Percentiles rank a stretch among this genome's conserved stretches.
Evolutionary conservation across 1,140 invertebrate species (phyloP).

Genomic region (Phthorimaea operculella): DNA sequence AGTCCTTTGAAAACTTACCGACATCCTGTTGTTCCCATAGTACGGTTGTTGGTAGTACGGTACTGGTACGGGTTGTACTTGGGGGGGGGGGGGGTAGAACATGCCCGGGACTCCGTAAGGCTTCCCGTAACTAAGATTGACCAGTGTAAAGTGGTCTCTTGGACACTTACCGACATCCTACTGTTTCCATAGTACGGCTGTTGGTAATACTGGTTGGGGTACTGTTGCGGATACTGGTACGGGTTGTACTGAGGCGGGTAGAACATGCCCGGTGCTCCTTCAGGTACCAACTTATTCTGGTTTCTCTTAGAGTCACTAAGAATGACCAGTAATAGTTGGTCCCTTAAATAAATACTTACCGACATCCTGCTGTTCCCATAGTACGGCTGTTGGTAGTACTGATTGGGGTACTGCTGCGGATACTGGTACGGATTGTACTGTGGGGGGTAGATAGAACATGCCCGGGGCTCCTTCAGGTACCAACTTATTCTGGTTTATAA

Average conservation of each 20-base stretch:
- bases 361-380: constrained; percentile 51
- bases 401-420: constrained; percentile 27
- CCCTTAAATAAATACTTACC: constrained; percentile 42
- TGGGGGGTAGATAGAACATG: constrained; percentile 36
- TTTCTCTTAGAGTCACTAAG: too few relatives aligned
- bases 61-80: constrained; percentile 33
- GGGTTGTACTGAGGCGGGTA: constrained; percentile 38
- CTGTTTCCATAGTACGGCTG: constrained; percentile 46
- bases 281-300: too few relatives aligned
- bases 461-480: constrained; percentile 38
- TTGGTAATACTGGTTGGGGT: constrained; percentile 39
- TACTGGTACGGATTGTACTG: constrained; percentile 32
- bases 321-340: too few relatives aligned
- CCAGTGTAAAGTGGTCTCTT: too few relatives aligned
- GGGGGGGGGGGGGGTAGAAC: constrained; percentile 38
- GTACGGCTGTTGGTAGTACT: constrained; percentile 47
- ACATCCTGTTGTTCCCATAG: constrained; percentile 48
- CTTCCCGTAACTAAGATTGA: too few relatives aligned
- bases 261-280: constrained; percentile 32
- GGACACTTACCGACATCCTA: constrained; percentile 54
- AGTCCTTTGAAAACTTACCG: constrained; percentile 53
- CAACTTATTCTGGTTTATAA: too few relatives aligned
- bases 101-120: constrained; percentile 36
- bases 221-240: constrained; percentile 23
- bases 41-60: constrained; percentile 45